Evolutionary conservation across 2,113 vertebrate species (phyloP), one percentile per base, ranked within the genome.

Genomic region (Tinamus guttatus): DNA sequence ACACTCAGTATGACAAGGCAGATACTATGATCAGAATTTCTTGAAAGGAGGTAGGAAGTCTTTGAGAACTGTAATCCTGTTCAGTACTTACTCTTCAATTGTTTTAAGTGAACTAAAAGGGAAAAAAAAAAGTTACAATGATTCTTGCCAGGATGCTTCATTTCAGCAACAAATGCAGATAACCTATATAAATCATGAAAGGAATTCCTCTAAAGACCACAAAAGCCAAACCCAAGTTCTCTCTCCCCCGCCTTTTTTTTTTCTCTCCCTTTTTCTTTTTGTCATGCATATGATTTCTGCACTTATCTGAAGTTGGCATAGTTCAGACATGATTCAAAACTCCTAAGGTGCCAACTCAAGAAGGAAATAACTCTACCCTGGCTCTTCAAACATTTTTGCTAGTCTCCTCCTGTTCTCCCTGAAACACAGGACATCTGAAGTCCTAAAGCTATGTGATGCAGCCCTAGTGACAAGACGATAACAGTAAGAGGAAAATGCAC

Each of bases 201-300:
- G 36, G 21, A 85, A 92, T 19, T 75, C 24, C 54, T 87, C 74
- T n/a, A 62, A 90, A 77, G 40, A 52, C 3, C 40, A 47, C 40
- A 43, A 38, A 85, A 90, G 38, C 21, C 18, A 78, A 70, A 81
- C 65, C 11, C 24, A 83, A 77, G 67, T 85, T 40, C 18, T 63
- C 52, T 6, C 25, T 25, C 9, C 21, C 20, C 11, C 5, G 5
- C 13, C 27, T 52, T 52, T 54, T 54, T 54, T 82, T 81, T 83
- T 3, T 41, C 3, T 41, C 0, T 47, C 24, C 12, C 25, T 54
- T 54, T 54, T 30, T 56, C 16, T 82, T 82, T 80, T 20, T 69
- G 4, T 38, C 0, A 0, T 20, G 27, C 13, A 38, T 5, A 4
- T 0, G 1, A 41, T 89, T 84, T 22, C 11, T 21, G 21, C 27